Evolutionary conservation across 2,888 invertebrate genomes (phyloP), one percentile per base, ranked within the genome.

Genomic region (Lacanobia wlatinum): DNA sequence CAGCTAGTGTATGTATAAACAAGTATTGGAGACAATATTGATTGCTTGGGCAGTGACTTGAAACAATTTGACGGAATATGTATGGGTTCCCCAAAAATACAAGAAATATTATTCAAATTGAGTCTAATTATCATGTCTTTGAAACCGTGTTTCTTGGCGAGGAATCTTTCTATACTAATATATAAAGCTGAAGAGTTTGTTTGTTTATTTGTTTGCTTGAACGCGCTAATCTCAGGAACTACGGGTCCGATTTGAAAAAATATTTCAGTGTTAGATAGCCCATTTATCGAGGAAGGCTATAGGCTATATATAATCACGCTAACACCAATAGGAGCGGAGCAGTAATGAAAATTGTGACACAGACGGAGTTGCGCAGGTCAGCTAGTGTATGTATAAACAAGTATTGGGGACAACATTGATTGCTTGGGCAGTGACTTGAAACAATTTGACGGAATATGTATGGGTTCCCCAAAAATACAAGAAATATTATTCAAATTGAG

Each of bases 401-500:
- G n/a, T n/a, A n/a, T 46, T 16, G 16, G 21, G 21, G 1, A 59
- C 40, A 9, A 8, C 21, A 60, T 61, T 48, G 46, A 61, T 61
- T 48, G 16, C 1, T 3, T 10, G 8, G 14, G n/a, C 14, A n/a
- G 18, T 5, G n/a, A 18, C 48, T 12, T 18, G 0, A 10, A 38
- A 16, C 8, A 53, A 52, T 64, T 40, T 4, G 3, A 16, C 7
- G 16, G 7, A 59, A 50, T 21, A 46, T n/a, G 14, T 48, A 12
- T 43, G 16, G 14, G 46, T 38, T 50, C 38, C n/a, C 10, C 8
- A 64, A 46, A 56, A 69, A 21, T 55, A n/a, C 5, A 23, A n/a
- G 34, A 16, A 76, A 38, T 50, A 10, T 59, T 70, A 76, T 76
- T 70, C 70, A 55, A 76, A 77, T 77, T 16, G 10, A 43, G 14